Conservation (phyloP, 2,888 invertebrate species). For the Crocallis elinguaria region DNA sequence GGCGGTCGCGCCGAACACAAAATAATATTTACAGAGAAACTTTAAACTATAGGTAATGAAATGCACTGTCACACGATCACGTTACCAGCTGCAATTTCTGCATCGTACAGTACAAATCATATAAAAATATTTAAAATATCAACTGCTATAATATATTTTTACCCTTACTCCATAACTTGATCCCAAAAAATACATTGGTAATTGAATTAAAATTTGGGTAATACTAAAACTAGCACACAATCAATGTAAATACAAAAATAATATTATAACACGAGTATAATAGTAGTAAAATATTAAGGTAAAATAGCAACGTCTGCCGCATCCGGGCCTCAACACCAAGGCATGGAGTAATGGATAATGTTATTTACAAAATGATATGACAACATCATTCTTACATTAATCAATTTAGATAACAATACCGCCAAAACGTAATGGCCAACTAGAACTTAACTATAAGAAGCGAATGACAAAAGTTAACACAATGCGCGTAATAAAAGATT, state of each 20-base stretch:
- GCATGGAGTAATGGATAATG: constrained; percentile 52
- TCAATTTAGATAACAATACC: constrained; percentile 40
- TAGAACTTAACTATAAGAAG: constrained; percentile 6
- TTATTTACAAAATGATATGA: constrained; percentile 56
- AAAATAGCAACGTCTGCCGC: constrained; percentile 44
- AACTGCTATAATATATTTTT: constrained; percentile 52
- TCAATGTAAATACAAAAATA: constrained; percentile 59
- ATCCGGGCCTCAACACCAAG: constrained; percentile 50
- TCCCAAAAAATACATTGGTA: constrained; percentile 38
- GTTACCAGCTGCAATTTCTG: constrained; percentile 8
- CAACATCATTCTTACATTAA: constrained; percentile 44
- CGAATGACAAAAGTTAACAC: not conserved
- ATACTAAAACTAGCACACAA: constrained; percentile 50
- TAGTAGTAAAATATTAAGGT: constrained; percentile 57
- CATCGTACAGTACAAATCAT: constrained; percentile 51
- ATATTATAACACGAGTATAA: constrained; percentile 57
- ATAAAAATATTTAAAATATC: constrained; percentile 48
- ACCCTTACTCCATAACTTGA: constrained; percentile 62
- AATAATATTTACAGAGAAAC: constrained; percentile 81
- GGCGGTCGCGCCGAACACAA: constrained; percentile 58
- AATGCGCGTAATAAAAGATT: not conserved
- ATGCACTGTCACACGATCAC: constrained; percentile 43
- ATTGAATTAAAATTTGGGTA: constrained; percentile 41
- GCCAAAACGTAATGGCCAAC: constrained; percentile 30
- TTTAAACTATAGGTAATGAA: constrained; percentile 53